Evolutionary conservation across 1,140 invertebrate species (phyloP), one percentile per base, ranked within the genome.

Genomic region (Aethina tumida): DNA sequence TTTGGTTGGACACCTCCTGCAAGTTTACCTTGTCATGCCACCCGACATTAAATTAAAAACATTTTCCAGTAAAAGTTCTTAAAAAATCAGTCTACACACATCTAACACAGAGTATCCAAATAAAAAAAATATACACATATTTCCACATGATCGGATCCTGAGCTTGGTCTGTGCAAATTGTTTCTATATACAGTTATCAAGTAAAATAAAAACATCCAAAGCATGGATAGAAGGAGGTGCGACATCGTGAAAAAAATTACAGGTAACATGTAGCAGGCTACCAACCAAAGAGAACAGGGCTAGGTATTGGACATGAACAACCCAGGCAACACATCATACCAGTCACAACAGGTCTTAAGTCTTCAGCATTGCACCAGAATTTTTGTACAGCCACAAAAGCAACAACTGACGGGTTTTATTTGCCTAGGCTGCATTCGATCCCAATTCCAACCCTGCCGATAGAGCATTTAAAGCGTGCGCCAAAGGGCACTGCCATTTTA

Each of bases 1-100:
- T 55, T 58, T 59, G 59, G 57, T 58, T 59, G 56, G 53, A 55
- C 58, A 51, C 60, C 59, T 61, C 62, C 62, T 56, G 56, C 45
- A 62, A 58, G 37, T 43, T 45, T 49, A 38, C 36, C 41, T 43
- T 45, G 30, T 53, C 47, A 43, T 56, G 38, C 37, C 41, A 33
- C 8, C 42, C 29, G 12, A 20, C 13, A 27, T 41, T 25, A n/a
- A 32, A 27, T 26, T 35, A 32, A 18, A 25, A 14, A 12, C 34
- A 14, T 6, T 22, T 15, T 39, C 30, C 10, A 21, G 28, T 39
- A 39, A 39, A 9, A 6, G 29, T 13, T 16, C 19, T 35, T 17
- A n/a, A n/a, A n/a, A n/a, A n/a, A n/a, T n/a, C n/a, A n/a, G n/a
- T n/a, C n/a, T n/a, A n/a, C n/a, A n/a, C 25, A 38, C 26, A 38